Conservation (phyloP, 2,113 vertebrate genomes). For the Proteles cristata region DNA sequence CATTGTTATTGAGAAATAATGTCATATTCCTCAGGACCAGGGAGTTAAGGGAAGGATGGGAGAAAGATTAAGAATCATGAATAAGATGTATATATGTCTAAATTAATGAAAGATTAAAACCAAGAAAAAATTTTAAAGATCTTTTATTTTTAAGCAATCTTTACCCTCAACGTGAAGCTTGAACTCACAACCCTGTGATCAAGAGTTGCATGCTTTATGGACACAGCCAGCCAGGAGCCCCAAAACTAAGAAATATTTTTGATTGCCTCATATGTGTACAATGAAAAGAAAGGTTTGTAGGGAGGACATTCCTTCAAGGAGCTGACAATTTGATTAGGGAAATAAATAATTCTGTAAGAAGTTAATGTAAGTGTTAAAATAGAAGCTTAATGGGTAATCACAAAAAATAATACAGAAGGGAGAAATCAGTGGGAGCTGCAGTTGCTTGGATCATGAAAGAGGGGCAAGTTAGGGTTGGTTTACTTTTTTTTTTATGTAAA, state of each 20-base stretch:
- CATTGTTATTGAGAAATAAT: background rate
- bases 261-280: background rate
- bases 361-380: slow-evolving; percentile 19
- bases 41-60: background rate
- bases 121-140: background rate
- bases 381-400: background rate
- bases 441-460: background rate
- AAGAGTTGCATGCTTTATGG: too few species aligned
- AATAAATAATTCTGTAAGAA: background rate
- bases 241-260: background rate
- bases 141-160: too few species aligned
- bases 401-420: background rate
- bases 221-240: too few species aligned
- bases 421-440: background rate
- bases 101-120: background rate
- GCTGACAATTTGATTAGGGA: slow-evolving; percentile 3
- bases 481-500: too few species aligned
- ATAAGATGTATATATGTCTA: background rate
- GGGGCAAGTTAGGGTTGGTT: background rate
- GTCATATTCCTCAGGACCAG: background rate
- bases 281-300: background rate
- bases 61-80: background rate
- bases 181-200: too few species aligned
- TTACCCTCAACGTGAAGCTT: too few species aligned
- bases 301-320: background rate